Conservation (phyloP, 1,140 invertebrate genomes). For the Drosophila triauraria region DNA sequence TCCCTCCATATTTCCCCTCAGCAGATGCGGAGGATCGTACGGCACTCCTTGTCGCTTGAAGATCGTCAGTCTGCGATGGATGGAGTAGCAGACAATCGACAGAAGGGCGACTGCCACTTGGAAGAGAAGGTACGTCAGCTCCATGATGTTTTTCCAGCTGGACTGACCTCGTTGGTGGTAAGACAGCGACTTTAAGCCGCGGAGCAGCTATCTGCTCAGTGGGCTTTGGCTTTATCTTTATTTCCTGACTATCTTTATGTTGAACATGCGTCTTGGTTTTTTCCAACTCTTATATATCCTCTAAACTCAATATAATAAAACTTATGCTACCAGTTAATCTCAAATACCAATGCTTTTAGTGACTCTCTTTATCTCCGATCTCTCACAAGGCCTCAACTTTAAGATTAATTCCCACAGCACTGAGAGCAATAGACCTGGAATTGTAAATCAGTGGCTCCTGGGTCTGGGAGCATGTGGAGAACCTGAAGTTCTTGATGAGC, state of each 20-base stretch:
- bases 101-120: conserved; percentile 35
- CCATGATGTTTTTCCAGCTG: conserved; percentile 9
- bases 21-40: conserved; percentile 60
- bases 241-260: not conserved
- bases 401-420: not conserved
- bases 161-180: not conserved
- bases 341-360: no score
- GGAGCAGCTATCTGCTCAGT: no score
- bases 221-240: conserved; percentile 42
- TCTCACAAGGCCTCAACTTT: not conserved
- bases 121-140: conserved; percentile 43
- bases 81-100: conserved; percentile 11
- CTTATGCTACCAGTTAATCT: no score
- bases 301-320: no score
- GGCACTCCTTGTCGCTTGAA: conserved; percentile 84
- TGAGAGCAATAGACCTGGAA: conserved; percentile 31
- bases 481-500: conserved; percentile 79
- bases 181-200: not conserved
- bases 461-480: conserved; percentile 64
- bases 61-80: conserved; percentile 27
- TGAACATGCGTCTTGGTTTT: no score
- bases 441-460: conserved; percentile 37
- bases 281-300: no score
- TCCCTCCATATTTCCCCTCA: conserved; percentile 67
- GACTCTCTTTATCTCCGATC: no score